Evolutionary conservation across 2,888 invertebrate genomes (phyloP).

Genomic region (Caenorhabditis angaria): DNA sequence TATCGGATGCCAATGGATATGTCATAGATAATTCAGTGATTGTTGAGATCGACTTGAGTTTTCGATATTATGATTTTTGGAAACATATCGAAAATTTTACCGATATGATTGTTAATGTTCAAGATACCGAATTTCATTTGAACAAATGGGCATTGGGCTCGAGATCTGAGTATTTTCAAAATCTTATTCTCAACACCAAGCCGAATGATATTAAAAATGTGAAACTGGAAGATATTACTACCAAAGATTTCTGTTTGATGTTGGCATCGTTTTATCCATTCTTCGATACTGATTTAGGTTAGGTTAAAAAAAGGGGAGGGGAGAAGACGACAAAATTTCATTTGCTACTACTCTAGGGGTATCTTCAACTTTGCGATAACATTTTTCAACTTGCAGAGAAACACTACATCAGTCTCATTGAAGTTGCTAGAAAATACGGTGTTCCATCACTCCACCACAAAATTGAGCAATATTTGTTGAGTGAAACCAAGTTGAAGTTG

Average conservation of each 20-base stretch:
- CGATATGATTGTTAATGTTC: neutral
- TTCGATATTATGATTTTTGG: neutral
- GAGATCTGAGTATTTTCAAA: neutral
- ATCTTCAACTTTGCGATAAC: too few species aligned
- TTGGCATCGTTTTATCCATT: neutral
- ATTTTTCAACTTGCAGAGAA: neutral
- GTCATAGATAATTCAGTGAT: neutral
- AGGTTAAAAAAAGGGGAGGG: too few species aligned
- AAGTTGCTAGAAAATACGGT: neutral
- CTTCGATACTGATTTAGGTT: neutral
- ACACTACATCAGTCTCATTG: neutral
- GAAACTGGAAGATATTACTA: neutral
- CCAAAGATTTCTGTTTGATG: neutral
- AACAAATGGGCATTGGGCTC: neutral
- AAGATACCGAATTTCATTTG: neutral
- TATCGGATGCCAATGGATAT: neutral
- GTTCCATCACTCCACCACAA: neutral
- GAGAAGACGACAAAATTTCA: too few species aligned
- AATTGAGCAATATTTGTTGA: neutral
- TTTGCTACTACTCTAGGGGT: too few species aligned
- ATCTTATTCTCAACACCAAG: neutral
- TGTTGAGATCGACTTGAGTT: neutral
- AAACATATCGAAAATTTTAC: neutral
- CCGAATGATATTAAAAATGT: neutral
- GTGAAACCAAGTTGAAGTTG: neutral